Conservation (phyloP, 92 coral and sea anemone species). For the Palythoa caribaeorum region DNA sequence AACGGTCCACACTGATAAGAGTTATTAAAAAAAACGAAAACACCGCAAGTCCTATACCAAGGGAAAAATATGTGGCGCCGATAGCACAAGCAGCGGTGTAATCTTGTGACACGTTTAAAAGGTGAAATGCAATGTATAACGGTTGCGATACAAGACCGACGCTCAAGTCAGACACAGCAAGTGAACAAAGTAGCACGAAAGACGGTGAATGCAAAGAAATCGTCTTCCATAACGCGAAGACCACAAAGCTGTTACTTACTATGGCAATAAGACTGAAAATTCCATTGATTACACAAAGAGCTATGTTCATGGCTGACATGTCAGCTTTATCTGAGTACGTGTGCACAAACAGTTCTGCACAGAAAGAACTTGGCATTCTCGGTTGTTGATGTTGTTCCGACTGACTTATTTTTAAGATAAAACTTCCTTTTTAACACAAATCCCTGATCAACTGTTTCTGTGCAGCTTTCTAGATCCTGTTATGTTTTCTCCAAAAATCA, state of each 20-base stretch:
- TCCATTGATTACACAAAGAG: conserved; percentile 16
- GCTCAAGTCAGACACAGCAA: conserved; percentile 25
- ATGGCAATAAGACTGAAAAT: conserved; percentile 19
- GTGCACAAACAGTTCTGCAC: background rate
- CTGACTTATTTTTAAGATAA: no score
- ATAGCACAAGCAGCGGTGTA: conserved; percentile 2
- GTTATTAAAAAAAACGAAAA: conserved; percentile 37
- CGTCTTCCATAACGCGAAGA: conserved; percentile 37
- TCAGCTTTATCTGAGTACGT: background rate
- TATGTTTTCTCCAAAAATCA: no score
- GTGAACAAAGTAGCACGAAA: conserved; percentile 16
- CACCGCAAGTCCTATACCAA: conserved; percentile 34
- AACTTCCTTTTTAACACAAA: no score
- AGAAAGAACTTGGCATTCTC: conserved; percentile 14
- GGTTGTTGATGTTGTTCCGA: no score
- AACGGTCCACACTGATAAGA: conserved; percentile 31
- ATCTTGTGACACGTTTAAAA: background rate
- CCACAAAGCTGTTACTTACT: conserved; percentile 27
- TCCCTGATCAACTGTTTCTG: no score
- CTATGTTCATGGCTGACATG: background rate
- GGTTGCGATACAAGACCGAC: conserved; percentile 36
- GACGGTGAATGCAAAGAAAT: conserved; percentile 13
- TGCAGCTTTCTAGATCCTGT: no score
- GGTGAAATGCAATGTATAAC: conserved; percentile 8
- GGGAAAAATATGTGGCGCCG: conserved; percentile 8